phyloP scores from a whole-genome alignment of 92 coral and sea anemone genomes.

The Porites evermanni region DNA sequence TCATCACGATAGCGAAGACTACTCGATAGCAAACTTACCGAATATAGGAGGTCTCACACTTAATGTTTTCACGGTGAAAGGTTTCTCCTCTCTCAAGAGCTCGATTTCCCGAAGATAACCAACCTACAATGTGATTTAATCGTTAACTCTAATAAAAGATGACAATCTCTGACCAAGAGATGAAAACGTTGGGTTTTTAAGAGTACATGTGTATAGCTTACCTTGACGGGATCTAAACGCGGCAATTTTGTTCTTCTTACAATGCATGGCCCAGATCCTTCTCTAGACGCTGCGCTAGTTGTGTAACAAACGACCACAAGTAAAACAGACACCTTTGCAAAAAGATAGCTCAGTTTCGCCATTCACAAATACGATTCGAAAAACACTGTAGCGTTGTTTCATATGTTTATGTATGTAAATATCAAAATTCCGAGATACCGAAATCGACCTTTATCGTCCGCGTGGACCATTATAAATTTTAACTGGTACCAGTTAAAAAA shows the following conservation, averaged over 20 bases:
- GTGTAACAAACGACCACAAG: background rate
- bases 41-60: slow-evolving; percentile 76
- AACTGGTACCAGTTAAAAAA: slow-evolving; percentile 8
- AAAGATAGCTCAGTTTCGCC: background rate
- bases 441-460: background rate
- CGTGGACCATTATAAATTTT: background rate
- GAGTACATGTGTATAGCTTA: background rate
- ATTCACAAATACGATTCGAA: background rate
- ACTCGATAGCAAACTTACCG: slow-evolving; percentile 42
- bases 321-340: background rate
- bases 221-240: slow-evolving; percentile 74
- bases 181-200: no score
- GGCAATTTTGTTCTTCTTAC: slow-evolving; percentile 69
- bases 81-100: slow-evolving; percentile 41
- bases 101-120: slow-evolving; percentile 74
- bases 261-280: slow-evolving; percentile 67
- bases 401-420: background rate
- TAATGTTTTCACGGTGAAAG: slow-evolving; percentile 61
- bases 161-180: no score
- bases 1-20: background rate
- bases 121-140: slow-evolving; percentile 34
- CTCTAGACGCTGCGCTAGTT: background rate
- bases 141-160: no score
- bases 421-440: background rate
- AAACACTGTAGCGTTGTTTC: background rate